Evolutionary conservation across 2,113 vertebrate species (phyloP).

Genomic region (Cephalophus harveyi): DNA sequence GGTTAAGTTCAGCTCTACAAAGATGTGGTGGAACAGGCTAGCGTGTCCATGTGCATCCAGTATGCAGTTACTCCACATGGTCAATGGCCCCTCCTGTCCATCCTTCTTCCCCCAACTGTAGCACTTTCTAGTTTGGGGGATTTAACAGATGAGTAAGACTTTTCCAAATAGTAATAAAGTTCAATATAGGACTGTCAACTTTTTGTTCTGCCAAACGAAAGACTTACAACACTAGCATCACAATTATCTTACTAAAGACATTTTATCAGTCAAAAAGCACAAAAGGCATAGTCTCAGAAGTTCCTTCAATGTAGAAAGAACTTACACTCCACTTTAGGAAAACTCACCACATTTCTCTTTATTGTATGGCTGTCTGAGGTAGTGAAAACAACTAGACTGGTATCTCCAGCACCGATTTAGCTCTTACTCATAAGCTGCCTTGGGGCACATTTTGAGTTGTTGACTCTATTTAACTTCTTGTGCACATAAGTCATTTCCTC

Average conservation of each 20-base stretch:
- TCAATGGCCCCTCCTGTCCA: neutral
- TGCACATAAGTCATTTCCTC: conserved; percentile 1
- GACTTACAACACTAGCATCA: neutral
- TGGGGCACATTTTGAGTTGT: neutral
- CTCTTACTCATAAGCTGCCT: conserved; percentile 13
- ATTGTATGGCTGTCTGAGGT: neutral
- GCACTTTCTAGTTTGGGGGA: neutral
- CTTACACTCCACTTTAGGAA: neutral
- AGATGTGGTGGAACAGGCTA: neutral
- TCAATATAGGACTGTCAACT: neutral
- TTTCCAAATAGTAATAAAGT: neutral
- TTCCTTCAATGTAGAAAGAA: neutral
- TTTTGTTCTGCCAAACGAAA: conserved; percentile 14
- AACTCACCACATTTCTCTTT: neutral
- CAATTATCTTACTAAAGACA: neutral
- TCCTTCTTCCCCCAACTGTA: neutral
- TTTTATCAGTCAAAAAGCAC: neutral
- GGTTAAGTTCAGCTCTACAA: neutral
- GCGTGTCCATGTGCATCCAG: neutral
- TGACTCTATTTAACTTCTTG: conserved; percentile 25
- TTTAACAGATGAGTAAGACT: neutral
- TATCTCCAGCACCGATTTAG: neutral
- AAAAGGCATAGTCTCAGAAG: neutral
- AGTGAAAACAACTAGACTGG: neutral
- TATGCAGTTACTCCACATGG: neutral